These are phyloP conservation scores for Hephaestus fuliginosus DNA, from an alignment of 2,797 vertebrate genomes.

Conservation along the genomic window DNA sequence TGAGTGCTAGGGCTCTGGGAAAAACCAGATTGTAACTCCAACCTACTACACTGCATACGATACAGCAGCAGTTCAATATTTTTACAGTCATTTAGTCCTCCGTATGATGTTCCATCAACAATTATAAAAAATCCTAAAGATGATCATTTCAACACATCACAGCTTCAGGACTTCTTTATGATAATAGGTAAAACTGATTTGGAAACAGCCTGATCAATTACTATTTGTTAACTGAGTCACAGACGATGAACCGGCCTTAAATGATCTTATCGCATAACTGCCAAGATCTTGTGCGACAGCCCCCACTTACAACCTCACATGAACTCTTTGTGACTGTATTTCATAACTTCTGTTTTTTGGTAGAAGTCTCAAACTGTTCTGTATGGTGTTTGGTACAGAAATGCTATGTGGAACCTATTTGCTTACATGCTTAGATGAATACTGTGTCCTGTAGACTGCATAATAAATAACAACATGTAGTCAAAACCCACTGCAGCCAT, in stretches of 20 bases:
- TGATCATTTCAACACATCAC: background rate
- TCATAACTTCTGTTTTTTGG: background rate
- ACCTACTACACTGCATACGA: too few species aligned
- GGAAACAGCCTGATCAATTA: background rate
- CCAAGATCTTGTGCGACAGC: background rate
- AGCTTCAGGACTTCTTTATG: background rate
- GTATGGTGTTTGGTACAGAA: background rate
- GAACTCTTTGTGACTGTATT: background rate
- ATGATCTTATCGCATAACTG: background rate
- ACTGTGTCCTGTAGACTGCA: background rate
- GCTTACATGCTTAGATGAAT: background rate
- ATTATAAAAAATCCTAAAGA: background rate
- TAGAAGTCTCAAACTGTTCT: background rate
- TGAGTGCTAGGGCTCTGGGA: background rate
- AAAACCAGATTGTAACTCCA: too few species aligned
- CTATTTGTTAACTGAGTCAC: background rate
- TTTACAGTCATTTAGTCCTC: background rate
- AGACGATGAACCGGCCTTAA: too few species aligned
- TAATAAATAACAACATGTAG: background rate
- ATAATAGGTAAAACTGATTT: background rate
- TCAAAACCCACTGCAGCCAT: background rate
- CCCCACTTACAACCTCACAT: background rate
- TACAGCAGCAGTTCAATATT: background rate
- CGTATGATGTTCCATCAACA: background rate
- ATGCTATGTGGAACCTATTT: background rate